Percentiles rank a stretch among this genome's conserved stretches.
Conservation (phyloP, 2,888 invertebrate genomes). For the Pasiphila rectangulata region DNA sequence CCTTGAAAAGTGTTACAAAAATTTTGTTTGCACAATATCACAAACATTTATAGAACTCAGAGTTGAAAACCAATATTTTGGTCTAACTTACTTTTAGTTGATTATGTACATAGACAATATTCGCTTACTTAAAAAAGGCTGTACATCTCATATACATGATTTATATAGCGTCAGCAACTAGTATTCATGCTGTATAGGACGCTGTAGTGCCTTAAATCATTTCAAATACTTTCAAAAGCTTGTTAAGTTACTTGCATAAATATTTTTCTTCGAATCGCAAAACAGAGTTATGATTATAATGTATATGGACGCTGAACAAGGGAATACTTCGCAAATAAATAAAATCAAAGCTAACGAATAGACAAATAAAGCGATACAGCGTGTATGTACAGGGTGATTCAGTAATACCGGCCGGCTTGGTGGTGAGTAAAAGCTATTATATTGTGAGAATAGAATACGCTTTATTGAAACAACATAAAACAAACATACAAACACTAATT, state of each 20-base stretch:
- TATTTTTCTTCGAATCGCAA: constrained; percentile 5
- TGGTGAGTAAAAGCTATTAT: too few species aligned
- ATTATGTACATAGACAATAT: too few species aligned
- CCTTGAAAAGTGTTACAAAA: constrained; percentile 8
- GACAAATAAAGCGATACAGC: constrained; percentile 9
- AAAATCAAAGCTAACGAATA: constrained; percentile 19
- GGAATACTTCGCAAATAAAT: constrained; percentile 19
- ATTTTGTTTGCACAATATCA: constrained; percentile 12
- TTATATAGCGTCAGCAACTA: too few species aligned
- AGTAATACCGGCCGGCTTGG: too few species aligned
- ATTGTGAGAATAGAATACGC: too few species aligned
- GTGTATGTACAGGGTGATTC: constrained; percentile 9
- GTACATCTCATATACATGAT: too few species aligned
- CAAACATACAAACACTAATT: too few species aligned
- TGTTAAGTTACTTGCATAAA: constrained; percentile 1
- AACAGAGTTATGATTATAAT: constrained; percentile 12
- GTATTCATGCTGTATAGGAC: too few species aligned
- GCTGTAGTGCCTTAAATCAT: too few species aligned
- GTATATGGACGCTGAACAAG: constrained; percentile 16
- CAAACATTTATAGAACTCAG: constrained; percentile 3
- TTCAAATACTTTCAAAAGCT: background rate
- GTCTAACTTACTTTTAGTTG: background rate
- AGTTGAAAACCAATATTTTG: background rate
- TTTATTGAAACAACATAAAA: too few species aligned
- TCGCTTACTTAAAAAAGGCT: too few species aligned